Evolutionary conservation across 2,113 vertebrate species (phyloP), one percentile per base, ranked within the genome.

Genomic region (Daubentonia madagascariensis): DNA sequence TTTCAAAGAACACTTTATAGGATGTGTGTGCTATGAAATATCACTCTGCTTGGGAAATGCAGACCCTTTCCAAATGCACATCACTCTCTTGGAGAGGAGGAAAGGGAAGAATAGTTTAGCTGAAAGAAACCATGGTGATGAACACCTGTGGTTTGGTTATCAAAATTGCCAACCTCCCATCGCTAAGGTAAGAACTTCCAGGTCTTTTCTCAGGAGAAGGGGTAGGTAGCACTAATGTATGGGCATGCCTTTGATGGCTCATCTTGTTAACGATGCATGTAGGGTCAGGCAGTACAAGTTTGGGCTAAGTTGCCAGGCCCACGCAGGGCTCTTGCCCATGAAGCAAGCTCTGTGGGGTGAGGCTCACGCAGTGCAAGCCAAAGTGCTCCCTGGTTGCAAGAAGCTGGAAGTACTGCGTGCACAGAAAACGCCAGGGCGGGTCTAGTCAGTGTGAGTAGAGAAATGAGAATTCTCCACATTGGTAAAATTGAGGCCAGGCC

Each of bases 371-470:
- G 16, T 50, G 61, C 23, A 85, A 16, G n/a, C 32, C n/a, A 2
- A 52, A 7, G 35, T 8, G 35, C 37, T 57, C 37, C 25, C 9
- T 83, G 43, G 4, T 67, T 37, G 32, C 43, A 7, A 32, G 67
- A 22, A 5, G 32, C 7, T 45, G 18, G 30, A 37, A 61, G 50
- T 6, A 13, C 25, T 4, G 9, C 9, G 1, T 2, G 5, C 13
- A 22, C 0, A 80, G 70, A 32, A 96, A 73, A 63, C 32, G 16
- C 57, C 28, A 35, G 20, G 2, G 14, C 32, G 22, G 28, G 50
- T 30, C 32, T n/a, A 48, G 59, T 28, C 37, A 50, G 57, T 70
- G 57, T 48, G 30, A 83, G n/a, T 35, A 70, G 68, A 80, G 32
- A 85, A 67, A 67, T 12, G 35, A 75, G 35, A 37, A 57, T 57